A percentile compares a stretch with the other conserved stretches of the same genome.
Conservation (phyloP, 1,140 invertebrate genomes). For the Macrocentrus cingulum region DNA sequence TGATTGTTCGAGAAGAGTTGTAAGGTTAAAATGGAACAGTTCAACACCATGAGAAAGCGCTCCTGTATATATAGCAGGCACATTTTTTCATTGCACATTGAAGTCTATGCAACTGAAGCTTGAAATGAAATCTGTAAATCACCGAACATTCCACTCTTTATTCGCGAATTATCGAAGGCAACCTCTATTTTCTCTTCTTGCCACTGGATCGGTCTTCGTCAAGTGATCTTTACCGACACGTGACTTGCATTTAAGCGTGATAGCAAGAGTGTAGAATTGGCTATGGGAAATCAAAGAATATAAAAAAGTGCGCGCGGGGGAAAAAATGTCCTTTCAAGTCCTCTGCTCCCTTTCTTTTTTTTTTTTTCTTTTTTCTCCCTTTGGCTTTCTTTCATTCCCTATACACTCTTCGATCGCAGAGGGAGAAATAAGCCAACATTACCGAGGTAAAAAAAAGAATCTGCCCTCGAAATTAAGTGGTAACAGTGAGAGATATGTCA, state of each 20-base stretch:
- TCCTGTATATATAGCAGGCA: too few relatives aligned
- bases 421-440: constrained; percentile 17
- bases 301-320: too few relatives aligned
- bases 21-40: too few relatives aligned
- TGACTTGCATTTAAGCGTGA: constrained; percentile 25
- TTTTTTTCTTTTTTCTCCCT: neutral
- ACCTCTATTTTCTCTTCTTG: constrained; percentile 22
- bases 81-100: too few relatives aligned
- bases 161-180: neutral
- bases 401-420: constrained; percentile 17
- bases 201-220: constrained; percentile 25
- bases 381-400: neutral
- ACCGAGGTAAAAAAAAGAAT: neutral
- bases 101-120: too few relatives aligned
- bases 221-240: constrained; percentile 27
- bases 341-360: neutral
- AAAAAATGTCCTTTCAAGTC: constrained; percentile 5
- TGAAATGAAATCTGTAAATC: too few relatives aligned
- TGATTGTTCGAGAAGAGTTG: too few relatives aligned
- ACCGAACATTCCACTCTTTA: too few relatives aligned
- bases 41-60: too few relatives aligned
- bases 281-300: constrained; percentile 15
- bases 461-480: constrained; percentile 55
- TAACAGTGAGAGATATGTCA: constrained; percentile 58
- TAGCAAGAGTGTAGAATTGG: neutral